A percentile compares a stretch with the other conserved stretches of the same genome.
Evolutionary conservation across 2,888 invertebrate genomes (phyloP).

Genomic region (Copidosoma aretas): DNA sequence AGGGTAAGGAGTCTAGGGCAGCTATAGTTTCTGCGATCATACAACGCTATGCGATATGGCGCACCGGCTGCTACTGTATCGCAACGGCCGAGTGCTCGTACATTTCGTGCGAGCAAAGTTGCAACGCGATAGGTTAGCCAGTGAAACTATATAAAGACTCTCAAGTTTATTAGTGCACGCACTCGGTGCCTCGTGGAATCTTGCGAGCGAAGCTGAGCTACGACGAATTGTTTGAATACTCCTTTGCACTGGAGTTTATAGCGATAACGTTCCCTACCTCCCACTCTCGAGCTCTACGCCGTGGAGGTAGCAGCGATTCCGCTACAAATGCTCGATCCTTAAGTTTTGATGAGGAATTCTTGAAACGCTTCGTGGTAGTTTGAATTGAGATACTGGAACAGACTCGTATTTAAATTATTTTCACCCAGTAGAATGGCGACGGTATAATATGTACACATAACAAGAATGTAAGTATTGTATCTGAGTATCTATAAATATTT

Average conservation of each 20-base stretch:
- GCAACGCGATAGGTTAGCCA: constrained; percentile 19
- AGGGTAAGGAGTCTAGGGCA: neutral
- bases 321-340: neutral
- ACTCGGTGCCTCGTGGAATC: neutral
- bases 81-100: constrained; percentile 28
- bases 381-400: too few species aligned
- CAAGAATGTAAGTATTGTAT: too few species aligned
- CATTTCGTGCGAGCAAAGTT: constrained; percentile 25
- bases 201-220: constrained; percentile 5
- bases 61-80: constrained; percentile 17
- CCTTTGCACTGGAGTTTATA: neutral
- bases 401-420: too few species aligned
- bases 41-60: constrained; percentile 21
- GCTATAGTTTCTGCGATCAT: constrained; percentile 27
- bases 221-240: neutral
- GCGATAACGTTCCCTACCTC: neutral
- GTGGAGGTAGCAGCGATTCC: too few species aligned
- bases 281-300: neutral
- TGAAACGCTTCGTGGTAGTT: neutral
- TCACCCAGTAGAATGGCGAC: too few species aligned
- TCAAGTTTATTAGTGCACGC: constrained; percentile 23
- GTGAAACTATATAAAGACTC: constrained; percentile 6
- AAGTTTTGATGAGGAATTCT: neutral
- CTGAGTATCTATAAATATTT: too few species aligned
- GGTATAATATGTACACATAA: too few species aligned